These are phyloP conservation scores for Linyphia triangularis DNA, from an alignment of 2,888 invertebrate species.

Conservation along the genomic window DNA sequence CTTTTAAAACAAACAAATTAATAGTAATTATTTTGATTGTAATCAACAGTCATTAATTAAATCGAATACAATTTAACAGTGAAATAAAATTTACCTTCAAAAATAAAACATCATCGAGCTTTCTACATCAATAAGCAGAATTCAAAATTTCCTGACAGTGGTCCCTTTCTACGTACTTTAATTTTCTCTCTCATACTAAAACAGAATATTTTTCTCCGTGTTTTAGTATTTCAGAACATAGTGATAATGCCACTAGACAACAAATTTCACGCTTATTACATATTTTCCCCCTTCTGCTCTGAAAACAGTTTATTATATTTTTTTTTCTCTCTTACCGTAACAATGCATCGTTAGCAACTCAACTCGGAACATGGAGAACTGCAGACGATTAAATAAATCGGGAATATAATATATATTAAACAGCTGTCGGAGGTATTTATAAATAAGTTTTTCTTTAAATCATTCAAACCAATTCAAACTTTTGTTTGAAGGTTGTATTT, in stretches of 20 bases:
- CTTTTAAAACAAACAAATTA: too few relatives aligned
- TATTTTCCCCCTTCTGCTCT: not conserved
- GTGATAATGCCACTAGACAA: conserved; percentile 30
- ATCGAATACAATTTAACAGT: too few relatives aligned
- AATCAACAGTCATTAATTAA: too few relatives aligned
- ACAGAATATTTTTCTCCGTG: not conserved
- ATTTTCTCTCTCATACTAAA: too few relatives aligned
- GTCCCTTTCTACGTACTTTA: too few relatives aligned
- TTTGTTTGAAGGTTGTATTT: not conserved
- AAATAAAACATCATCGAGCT: too few relatives aligned
- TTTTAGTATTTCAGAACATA: not conserved
- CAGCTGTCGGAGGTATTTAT: conserved; percentile 42
- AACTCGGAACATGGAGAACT: not conserved
- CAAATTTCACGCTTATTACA: conserved; percentile 41
- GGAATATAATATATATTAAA: conserved; percentile 16
- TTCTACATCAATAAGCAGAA: too few relatives aligned
- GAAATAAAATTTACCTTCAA: too few relatives aligned
- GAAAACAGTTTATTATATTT: too few relatives aligned
- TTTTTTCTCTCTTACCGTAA: conserved; percentile 13
- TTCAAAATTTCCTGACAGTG: too few relatives aligned
- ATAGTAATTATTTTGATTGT: too few relatives aligned
- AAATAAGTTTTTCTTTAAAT: conserved; percentile 1
- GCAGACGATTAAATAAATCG: conserved; percentile 45
- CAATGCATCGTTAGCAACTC: conserved; percentile 50
- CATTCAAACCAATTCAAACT: conserved; percentile 15